Evolutionary conservation across 2,113 vertebrate species (phyloP), one percentile per base, ranked within the genome.

Genomic region (Aptenodytes forsteri): DNA sequence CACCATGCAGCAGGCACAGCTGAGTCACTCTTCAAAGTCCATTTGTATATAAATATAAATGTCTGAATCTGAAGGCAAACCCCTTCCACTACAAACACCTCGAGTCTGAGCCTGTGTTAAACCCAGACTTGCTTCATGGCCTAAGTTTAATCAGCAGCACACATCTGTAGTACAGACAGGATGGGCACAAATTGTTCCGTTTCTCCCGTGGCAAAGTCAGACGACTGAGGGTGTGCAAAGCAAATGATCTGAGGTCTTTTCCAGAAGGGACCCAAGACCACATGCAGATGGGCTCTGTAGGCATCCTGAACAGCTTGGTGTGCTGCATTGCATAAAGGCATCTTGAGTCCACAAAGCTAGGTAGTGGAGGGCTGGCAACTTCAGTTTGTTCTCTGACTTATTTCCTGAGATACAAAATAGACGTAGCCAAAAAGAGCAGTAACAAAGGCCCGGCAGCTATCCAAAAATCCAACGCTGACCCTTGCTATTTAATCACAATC

Each of bases 321-420:
- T n/a, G 11, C 44, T 85, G 40, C 49, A 4, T 27, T 82, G 29
- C 34, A 36, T 22, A 34, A 80, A 83, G 40, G 19, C 61, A 44
- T 36, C 66, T 77, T n/a, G 70, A 85, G 70, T 65, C 42, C 66
- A 47, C 58, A 49, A 32, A 85, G 55, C 15, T 72, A 72, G 70
- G 69, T 52, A 52, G 36, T 13, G 54, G 34, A 87, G 61, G 62
- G 58, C 42, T 93, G 86, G 89, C 30, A 70, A 54, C 26, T 67
- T 89, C 71, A 44, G 46, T 72, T 76, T 90, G 62, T 59, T 87
- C 62, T 93, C 81, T 95, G 92, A 91, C 93, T 96, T 87, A 93
- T 91, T 96, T 97, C 87, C 95, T 96, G 97, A 96, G 56, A 94
- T 95, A 94, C 65, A 93, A 96, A 91, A 87, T 49, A 87, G 49